These are phyloP conservation scores for Pollenia labialis DNA, from an alignment of 2,888 invertebrate species.

Conservation along the genomic window DNA sequence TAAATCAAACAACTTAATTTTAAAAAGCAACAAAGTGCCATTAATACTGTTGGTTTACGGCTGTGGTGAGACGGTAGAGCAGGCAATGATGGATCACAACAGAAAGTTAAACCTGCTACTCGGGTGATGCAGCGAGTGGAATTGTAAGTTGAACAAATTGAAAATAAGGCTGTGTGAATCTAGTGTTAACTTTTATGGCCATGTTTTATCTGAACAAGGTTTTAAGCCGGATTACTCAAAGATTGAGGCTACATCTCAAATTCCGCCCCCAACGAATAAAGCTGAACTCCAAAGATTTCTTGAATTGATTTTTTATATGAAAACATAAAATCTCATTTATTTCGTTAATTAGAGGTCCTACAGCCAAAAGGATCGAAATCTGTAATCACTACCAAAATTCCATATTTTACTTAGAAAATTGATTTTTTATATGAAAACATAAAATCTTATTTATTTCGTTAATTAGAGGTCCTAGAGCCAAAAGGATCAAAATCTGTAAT, in stretches of 20 bases:
- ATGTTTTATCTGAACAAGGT: conserved; percentile 10
- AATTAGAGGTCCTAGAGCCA: no score
- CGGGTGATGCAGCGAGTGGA: not conserved
- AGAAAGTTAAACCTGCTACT: not conserved
- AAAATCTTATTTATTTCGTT: no score
- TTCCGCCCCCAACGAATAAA: not conserved
- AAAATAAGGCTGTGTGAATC: conserved; percentile 22
- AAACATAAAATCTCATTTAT: no score
- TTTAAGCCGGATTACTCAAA: conserved; percentile 15
- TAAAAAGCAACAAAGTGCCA: no score
- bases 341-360: no score
- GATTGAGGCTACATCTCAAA: not conserved
- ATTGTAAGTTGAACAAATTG: not conserved
- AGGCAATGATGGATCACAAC: conserved; percentile 18
- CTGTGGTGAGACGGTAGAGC: conserved; percentile 1
- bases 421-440: no score
- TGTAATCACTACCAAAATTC: no score
- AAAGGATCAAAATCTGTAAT: no score
- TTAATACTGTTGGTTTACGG: not conserved
- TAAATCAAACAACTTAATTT: no score
- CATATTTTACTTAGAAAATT: no score
- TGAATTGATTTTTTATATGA: no score
- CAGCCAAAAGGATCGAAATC: no score
- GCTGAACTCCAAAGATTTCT: not conserved
- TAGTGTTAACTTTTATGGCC: conserved; percentile 15